A percentile compares a stretch with the other conserved stretches of the same genome.
These are phyloP conservation scores for Mimumesa dahlbomi DNA, from an alignment of 2,888 invertebrate species.

Conservation along the genomic window DNA sequence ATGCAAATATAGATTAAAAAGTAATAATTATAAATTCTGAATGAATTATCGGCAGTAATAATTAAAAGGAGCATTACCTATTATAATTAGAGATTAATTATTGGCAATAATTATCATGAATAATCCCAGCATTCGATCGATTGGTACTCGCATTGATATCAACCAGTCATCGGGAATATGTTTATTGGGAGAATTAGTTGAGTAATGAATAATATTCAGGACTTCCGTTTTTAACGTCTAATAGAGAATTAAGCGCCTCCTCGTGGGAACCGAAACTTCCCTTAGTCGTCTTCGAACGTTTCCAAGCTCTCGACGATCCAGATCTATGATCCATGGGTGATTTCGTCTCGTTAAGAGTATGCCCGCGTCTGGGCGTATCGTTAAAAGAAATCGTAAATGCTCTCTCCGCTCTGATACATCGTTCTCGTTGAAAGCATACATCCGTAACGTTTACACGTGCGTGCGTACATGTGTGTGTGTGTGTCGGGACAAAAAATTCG, in stretches of 20 bases:
- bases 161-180: slow-evolving; percentile 39
- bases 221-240: slow-evolving; percentile 15
- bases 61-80: slow-evolving; percentile 47
- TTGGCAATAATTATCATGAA: slow-evolving; percentile 56
- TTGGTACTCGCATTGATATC: slow-evolving; percentile 31
- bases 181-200: slow-evolving; percentile 34
- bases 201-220: slow-evolving; percentile 30
- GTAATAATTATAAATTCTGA: slow-evolving; percentile 48
- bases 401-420: too few relatives aligned
- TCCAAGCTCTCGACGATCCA: neutral
- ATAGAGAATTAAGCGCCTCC: slow-evolving; percentile 19
- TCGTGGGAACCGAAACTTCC: neutral
- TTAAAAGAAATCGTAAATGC: too few relatives aligned
- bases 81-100: slow-evolving; percentile 60
- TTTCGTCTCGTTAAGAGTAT: too few relatives aligned
- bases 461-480: too few relatives aligned
- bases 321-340: too few relatives aligned
- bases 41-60: slow-evolving; percentile 43
- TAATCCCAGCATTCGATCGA: slow-evolving; percentile 34
- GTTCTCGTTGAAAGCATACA: too few relatives aligned
- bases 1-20: slow-evolving; percentile 38
- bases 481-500: too few relatives aligned
- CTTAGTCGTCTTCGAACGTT: neutral
- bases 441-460: too few relatives aligned
- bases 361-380: too few relatives aligned